Conservation (phyloP, 2,888 invertebrate genomes). For the Tromatobia lineatoria region DNA sequence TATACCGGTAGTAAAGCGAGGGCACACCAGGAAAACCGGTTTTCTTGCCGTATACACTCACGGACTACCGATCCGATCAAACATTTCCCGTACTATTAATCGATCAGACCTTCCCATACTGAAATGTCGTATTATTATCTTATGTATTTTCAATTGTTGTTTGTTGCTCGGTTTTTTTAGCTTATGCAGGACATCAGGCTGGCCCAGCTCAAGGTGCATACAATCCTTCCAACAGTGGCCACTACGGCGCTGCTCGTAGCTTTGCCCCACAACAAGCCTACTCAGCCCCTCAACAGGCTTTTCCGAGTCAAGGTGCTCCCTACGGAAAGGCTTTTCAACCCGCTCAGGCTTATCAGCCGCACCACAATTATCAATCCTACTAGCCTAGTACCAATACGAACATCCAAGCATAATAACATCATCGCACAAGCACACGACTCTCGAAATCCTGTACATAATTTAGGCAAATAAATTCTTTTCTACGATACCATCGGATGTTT, state of each 20-base stretch:
- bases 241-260: conserved; percentile 71
- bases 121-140: conserved; percentile 6
- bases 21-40: conserved; percentile 73
- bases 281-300: conserved; percentile 60
- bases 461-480: conserved; percentile 84
- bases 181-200: conserved; percentile 71
- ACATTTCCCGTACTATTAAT: conserved; percentile 38
- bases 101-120: conserved; percentile 49
- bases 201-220: conserved; percentile 69
- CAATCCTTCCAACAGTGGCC: conserved; percentile 66
- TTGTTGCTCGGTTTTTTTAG: conserved; percentile 60
- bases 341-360: conserved; percentile 76
- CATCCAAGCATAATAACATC: conserved; percentile 57
- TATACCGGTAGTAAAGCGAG: conserved; percentile 63
- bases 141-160: conserved; percentile 4
- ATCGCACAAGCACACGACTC: conserved; percentile 56
- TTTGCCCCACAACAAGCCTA: conserved; percentile 59
- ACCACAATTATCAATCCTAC: conserved; percentile 79
- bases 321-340: conserved; percentile 73
- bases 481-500: conserved; percentile 66
- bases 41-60: conserved; percentile 57
- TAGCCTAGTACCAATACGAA: conserved; percentile 64
- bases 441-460: conserved; percentile 82
- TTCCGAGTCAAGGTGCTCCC: conserved; percentile 48
- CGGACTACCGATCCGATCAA: conserved; percentile 44